Base-by-base conservation (phyloP, 30 jellyfish, hydroid and myxozoan species). In the Aurelia aurita region DNA sequence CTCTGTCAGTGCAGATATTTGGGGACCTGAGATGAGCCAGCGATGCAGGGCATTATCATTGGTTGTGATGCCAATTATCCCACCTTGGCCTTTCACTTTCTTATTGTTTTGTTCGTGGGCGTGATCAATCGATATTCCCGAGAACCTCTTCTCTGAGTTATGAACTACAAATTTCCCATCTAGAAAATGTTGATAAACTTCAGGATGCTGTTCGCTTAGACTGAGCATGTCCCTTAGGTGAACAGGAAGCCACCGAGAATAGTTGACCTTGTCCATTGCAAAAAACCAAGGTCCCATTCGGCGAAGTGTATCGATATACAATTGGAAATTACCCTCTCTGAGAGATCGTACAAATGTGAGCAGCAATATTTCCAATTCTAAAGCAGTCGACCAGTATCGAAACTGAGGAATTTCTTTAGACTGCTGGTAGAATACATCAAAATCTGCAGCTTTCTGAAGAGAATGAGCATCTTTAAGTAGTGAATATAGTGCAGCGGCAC, bases 231-330 rank as follows among this genome's bases (percentile, higher is more conserved):
- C 78, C 35, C 87, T 66, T 45, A 82, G 77, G 63, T 82, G 92
- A 66, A 69, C 79, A 43, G 92, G 87, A 49, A 68, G 79, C 87
- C 92, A 66, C 78, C 92, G 92, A 49, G 92, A 49, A 82, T 69
- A 65, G 58, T 82, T 82, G 49, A 35, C 44, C 59, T 67, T 68
- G 70, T 67, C 92, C 76, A 82, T 34, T 47, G 92, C 92, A 67
- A 82, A 82, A 51, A 82, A 67, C 92, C 92, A 82, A 66, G 87
- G 92, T 53, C 29, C 49, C 88, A 82, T 51, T 68, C 51, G 43
- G 77, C 77, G 27, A 55, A 82, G 58, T 82, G 92, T 54, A 49
- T 82, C 87, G 35, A 26, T 39, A 58, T 66, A 82, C 34, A 35
- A 31, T 11, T 19, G 70, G 47, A 82, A 82, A 61, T 67, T 58